These are phyloP conservation scores for Mustela lutreola DNA, from an alignment of 2,113 vertebrate genomes.

Conservation along the genomic window DNA sequence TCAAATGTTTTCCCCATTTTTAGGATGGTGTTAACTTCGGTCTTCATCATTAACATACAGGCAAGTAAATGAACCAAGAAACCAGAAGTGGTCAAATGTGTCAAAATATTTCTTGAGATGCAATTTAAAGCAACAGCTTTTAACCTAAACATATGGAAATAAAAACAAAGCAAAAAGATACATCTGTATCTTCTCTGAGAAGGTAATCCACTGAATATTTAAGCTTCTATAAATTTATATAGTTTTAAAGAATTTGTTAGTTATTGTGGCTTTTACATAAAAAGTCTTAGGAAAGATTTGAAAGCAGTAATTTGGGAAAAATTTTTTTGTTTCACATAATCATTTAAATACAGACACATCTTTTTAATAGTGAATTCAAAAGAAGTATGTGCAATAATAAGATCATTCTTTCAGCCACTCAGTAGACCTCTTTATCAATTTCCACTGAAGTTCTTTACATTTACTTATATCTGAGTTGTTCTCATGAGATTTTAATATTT, in stretches of 20 bases:
- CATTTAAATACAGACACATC: background rate
- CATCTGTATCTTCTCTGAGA: background rate
- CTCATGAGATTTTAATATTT: constrained; percentile 17
- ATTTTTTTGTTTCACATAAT: background rate
- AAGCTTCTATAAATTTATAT: background rate
- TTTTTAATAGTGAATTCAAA: background rate
- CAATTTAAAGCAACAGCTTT: constrained; percentile 14
- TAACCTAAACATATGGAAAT: background rate
- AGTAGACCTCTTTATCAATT: background rate
- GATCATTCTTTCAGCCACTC: background rate
- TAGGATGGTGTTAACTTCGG: background rate
- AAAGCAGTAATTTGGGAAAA: background rate
- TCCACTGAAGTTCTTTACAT: background rate
- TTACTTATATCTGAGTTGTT: constrained; percentile 21
- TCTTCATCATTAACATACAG: background rate
- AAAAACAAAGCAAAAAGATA: background rate
- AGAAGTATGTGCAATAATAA: background rate
- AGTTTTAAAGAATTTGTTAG: background rate
- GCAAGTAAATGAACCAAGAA: constrained; percentile 4
- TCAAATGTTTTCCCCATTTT: background rate
- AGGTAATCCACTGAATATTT: background rate
- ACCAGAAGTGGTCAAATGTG: background rate
- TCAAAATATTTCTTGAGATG: background rate
- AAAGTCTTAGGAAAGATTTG: background rate
- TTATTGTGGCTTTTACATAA: background rate